Percentiles rank a stretch among this genome's conserved stretches.
phyloP scores from a whole-genome alignment of 2,888 invertebrate species.

The Cephus spinipes region DNA sequence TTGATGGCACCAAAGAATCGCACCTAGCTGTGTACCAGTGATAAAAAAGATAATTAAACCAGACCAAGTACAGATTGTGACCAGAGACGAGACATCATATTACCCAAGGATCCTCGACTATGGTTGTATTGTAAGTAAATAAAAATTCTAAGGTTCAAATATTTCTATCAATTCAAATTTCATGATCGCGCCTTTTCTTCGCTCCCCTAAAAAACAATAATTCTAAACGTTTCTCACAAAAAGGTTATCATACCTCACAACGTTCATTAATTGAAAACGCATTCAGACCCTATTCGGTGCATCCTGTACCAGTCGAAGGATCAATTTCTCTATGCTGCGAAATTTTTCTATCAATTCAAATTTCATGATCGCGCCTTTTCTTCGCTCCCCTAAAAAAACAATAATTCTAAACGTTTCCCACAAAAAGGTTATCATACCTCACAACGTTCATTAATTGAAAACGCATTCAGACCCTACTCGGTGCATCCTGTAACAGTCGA shows the following conservation, averaged over 20 bases:
- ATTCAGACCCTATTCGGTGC: neutral
- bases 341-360: constrained; percentile 2
- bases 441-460: neutral
- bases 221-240: neutral
- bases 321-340: constrained; percentile 9
- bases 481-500: no score
- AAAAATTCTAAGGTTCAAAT: neutral
- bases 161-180: neutral
- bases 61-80: constrained; percentile 10
- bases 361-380: no score
- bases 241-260: neutral
- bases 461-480: neutral
- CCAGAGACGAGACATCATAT: constrained; percentile 26
- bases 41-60: neutral
- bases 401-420: neutral
- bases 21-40: neutral
- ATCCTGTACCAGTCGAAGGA: neutral
- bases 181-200: neutral
- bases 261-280: neutral
- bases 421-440: neutral
- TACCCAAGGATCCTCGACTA: constrained; percentile 54
- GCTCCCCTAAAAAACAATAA: no score
- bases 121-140: constrained; percentile 63
- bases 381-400: no score
- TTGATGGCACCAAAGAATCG: neutral